A percentile compares a stretch with the other conserved stretches of the same genome.
These are phyloP conservation scores for Drosophila testacea DNA, from an alignment of 2,888 invertebrate species.

Conservation along the genomic window DNA sequence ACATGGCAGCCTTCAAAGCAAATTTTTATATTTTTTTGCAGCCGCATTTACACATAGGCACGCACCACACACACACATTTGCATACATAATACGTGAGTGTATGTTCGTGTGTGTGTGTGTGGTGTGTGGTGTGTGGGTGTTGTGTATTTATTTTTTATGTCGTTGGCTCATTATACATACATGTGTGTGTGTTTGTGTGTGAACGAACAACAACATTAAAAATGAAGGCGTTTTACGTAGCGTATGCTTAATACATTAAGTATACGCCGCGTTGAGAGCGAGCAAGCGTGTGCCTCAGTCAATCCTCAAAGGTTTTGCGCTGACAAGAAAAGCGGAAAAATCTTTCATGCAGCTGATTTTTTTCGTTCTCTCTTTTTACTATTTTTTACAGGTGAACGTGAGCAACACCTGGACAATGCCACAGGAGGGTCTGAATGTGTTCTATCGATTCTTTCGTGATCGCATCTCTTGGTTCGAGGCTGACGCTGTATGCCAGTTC, in stretches of 20 bases:
- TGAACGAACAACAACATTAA: constrained; percentile 58
- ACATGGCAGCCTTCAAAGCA: constrained; percentile 65
- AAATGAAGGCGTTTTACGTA: constrained; percentile 77
- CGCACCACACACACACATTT: constrained; percentile 41
- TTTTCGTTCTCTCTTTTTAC: not conserved
- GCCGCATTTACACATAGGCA: constrained; percentile 55
- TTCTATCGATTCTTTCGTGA: constrained; percentile 94
- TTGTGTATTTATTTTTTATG: constrained; percentile 66
- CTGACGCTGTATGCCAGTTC: constrained; percentile 93
- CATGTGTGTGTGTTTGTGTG: constrained; percentile 14
- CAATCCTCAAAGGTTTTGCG: constrained; percentile 27
- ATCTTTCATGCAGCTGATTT: constrained; percentile 25
- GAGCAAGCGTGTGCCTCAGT: constrained; percentile 7
- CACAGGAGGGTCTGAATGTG: constrained; percentile 92
- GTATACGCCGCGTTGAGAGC: constrained; percentile 55
- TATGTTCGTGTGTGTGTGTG: constrained; percentile 10
- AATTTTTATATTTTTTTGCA: constrained; percentile 43
- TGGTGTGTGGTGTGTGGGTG: constrained; percentile 22
- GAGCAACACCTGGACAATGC: constrained; percentile 93
- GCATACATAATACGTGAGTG: constrained; percentile 45
- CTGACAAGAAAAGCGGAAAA: constrained; percentile 36
- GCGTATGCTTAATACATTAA: constrained; percentile 79
- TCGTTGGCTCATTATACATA: constrained; percentile 43
- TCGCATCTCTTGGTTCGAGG: constrained; percentile 93
- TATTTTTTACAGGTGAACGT: constrained; percentile 89